Percentiles rank a stretch among this genome's conserved stretches.
These are phyloP conservation scores for Okapia johnstoni DNA, from an alignment of 2,113 vertebrate species.

Conservation along the genomic window DNA sequence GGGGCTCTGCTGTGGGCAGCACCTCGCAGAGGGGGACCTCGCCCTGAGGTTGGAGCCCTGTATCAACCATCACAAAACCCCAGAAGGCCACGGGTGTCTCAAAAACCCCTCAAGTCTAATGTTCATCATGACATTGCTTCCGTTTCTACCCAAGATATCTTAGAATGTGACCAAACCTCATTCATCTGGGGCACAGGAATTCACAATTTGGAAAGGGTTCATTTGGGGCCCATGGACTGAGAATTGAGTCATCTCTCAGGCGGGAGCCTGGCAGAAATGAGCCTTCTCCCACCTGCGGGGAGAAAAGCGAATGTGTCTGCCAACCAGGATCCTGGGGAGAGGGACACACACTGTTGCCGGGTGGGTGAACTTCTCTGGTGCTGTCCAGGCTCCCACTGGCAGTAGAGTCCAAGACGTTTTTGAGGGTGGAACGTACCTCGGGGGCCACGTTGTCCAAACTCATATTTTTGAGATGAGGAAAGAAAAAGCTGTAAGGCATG, in stretches of 20 bases:
- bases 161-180: neutral
- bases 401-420: neutral
- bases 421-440: fast-evolving
- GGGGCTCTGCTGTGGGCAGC: neutral
- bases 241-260: neutral
- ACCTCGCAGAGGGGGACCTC: neutral
- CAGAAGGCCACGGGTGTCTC: fast-evolving
- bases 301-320: fast-evolving
- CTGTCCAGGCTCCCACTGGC: fast-evolving
- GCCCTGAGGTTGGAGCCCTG: neutral
- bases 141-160: neutral
- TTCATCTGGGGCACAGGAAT: neutral
- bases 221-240: neutral
- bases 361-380: fast-evolving
- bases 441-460: fast-evolving
- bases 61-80: fast-evolving
- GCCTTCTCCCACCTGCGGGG: neutral
- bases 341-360: fast-evolving
- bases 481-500: too few species aligned
- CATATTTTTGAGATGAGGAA: neutral
- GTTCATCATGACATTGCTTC: neutral
- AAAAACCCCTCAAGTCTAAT: neutral
- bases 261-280: neutral
- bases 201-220: neutral
- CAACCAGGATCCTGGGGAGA: neutral